Base-by-base conservation (phyloP, 1,140 invertebrate species). In the Eciton burchellii region DNA sequence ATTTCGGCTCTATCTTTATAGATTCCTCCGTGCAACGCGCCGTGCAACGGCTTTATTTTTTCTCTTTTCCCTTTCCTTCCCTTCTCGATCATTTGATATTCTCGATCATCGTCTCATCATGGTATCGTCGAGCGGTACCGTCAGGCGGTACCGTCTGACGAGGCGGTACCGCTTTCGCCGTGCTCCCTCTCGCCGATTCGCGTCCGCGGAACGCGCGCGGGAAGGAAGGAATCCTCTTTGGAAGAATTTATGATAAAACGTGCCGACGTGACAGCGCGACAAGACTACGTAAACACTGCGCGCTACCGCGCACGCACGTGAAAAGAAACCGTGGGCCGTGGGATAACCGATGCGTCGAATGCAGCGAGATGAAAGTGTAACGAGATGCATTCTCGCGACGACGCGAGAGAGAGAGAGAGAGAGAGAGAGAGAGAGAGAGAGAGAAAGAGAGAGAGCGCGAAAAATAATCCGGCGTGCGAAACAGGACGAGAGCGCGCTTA, bases 191-290 rank as follows among this genome's bases (percentile, higher is more conserved):
- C n/a, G n/a, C n/a, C n/a, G n/a, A n/a, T n/a, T n/a, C n/a, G n/a
- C n/a, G n/a, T n/a, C n/a, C n/a, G n/a, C n/a, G n/a, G n/a, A n/a
- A n/a, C n/a, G n/a, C n/a, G n/a, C n/a, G n/a, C n/a, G n/a, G n/a
- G n/a, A n/a, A n/a, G n/a, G n/a, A n/a, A n/a, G n/a, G n/a, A n/a
- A n/a, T n/a, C n/a, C n/a, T n/a, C n/a, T n/a, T n/a, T 57, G 59
- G 21, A 52, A 52, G 71, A 72, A 72, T 87, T 83, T 73, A 73
- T 68, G 66, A 87, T 85, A 85, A 82, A 85, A 73, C 41, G 21
- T 57, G 56, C 0, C 11, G 66, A 41, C 35, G 54, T 43, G 45
- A 57, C 19, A 26, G 29, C 29, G 29, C 29, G 11, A 41, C 72
- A 62, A 84, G 82, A 41, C 26, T 19, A n/a, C n/a, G 70, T 72